phyloP scores from a whole-genome alignment of 2,797 vertebrate genomes.

The Alosa sapidissima region DNA sequence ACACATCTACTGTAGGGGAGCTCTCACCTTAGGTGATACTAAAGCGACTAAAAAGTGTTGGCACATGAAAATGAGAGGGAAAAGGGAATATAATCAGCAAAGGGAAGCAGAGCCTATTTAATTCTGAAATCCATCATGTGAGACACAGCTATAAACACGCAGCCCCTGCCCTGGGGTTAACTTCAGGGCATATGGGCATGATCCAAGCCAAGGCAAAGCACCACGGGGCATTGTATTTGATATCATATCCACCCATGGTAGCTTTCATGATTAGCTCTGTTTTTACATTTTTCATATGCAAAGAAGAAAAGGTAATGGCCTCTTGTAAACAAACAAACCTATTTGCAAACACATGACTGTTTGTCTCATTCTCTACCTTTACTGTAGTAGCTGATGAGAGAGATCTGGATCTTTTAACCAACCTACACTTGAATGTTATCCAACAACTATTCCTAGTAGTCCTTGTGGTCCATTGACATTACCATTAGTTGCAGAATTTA shows the following conservation, averaged over 20 bases:
- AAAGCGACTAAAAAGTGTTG: slow-evolving; percentile 18
- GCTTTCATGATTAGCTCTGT: slow-evolving; percentile 39
- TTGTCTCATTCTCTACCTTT: slow-evolving; percentile 37
- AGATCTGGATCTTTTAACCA: neutral
- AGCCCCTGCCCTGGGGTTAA: slow-evolving; percentile 1
- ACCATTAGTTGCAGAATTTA: neutral
- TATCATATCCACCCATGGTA: slow-evolving; percentile 37
- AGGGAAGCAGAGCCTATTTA: neutral
- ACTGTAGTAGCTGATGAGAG: slow-evolving; percentile 42
- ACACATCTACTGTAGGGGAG: neutral
- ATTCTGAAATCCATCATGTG: neutral
- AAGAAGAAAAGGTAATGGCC: slow-evolving; percentile 45
- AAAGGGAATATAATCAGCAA: neutral
- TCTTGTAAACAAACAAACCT: slow-evolving; percentile 46
- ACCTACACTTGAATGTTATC: neutral
- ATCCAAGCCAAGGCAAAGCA: neutral
- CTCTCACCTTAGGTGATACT: slow-evolving; percentile 23
- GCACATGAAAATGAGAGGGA: neutral
- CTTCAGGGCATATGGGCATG: neutral
- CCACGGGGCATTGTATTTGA: slow-evolving; percentile 35
- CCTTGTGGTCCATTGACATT: neutral
- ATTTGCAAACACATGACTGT: slow-evolving; percentile 35
- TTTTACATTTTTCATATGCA: slow-evolving; percentile 33
- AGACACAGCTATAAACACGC: slow-evolving; percentile 16
- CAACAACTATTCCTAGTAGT: neutral